Evolutionary conservation across 2,888 invertebrate genomes (phyloP).

Genomic region (Agrilus mali): DNA sequence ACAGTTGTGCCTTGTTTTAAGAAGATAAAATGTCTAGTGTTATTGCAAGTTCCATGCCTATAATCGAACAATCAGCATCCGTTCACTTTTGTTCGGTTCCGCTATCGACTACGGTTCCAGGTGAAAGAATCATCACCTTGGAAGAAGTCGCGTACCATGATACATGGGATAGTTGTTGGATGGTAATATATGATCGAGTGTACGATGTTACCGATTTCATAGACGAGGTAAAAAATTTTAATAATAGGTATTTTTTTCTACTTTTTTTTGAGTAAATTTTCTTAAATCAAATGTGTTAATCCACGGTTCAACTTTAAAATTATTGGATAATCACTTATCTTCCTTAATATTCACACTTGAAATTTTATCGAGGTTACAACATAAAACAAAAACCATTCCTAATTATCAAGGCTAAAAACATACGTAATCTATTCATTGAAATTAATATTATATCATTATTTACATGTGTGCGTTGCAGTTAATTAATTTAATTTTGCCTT

Average conservation of each 20-base stretch:
- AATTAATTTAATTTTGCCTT: too few species aligned
- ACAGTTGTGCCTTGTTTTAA: too few species aligned
- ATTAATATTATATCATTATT: not conserved
- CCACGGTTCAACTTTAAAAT: too few species aligned
- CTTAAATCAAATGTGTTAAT: too few species aligned
- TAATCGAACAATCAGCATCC: too few species aligned
- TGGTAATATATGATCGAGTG: conserved; percentile 75
- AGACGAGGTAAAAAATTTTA: conserved; percentile 50
- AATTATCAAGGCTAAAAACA: not conserved
- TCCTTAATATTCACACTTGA: not conserved
- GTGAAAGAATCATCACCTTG: conserved; percentile 46
- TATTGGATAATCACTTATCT: too few species aligned
- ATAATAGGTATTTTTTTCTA: not conserved
- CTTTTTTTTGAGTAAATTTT: not conserved
- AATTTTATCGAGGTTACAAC: not conserved
- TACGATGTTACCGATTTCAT: conserved; percentile 72
- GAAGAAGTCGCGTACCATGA: conserved; percentile 70
- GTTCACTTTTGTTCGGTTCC: conserved; percentile 2
- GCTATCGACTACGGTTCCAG: conserved; percentile 16
- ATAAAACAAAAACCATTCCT: not conserved
- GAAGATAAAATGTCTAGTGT: too few species aligned
- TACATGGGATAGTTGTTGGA: conserved; percentile 63
- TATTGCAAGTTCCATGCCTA: too few species aligned
- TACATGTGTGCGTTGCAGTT: too few species aligned
- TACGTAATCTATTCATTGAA: not conserved